A percentile compares a stretch with the other conserved stretches of the same genome.
Evolutionary conservation across 2,888 invertebrate species (phyloP).

Genomic region (Cataglyphis cursor): DNA sequence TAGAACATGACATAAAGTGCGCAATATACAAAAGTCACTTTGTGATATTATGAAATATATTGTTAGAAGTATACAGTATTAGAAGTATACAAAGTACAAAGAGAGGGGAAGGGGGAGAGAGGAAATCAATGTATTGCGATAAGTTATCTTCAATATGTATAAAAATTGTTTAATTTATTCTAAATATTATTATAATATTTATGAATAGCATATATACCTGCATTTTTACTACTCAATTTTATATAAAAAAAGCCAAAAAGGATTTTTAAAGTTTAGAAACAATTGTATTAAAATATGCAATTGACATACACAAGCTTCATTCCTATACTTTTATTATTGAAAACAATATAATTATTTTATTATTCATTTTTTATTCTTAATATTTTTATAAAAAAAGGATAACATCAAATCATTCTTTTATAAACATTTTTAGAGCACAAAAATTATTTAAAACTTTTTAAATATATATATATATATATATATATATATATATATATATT

Average conservation of each 20-base stretch:
- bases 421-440: neutral
- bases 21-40: neutral
- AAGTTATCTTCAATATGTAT: constrained; percentile 10
- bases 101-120: neutral
- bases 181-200: neutral
- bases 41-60: neutral
- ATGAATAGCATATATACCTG: neutral
- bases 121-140: neutral
- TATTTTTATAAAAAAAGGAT: neutral
- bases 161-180: neutral
- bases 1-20: neutral
- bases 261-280: neutral
- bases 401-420: neutral
- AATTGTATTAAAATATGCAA: neutral
- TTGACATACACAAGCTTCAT: no score
- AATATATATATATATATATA: no score
- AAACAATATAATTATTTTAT: neutral
- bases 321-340: neutral
- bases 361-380: neutral
- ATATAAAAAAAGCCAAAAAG: neutral
- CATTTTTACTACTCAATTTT: neutral
- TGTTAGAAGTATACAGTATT: neutral
- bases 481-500: no score
- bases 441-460: neutral
- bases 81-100: neutral